Conservation (phyloP, 2,113 vertebrate species). For the Penelope pileata region DNA sequence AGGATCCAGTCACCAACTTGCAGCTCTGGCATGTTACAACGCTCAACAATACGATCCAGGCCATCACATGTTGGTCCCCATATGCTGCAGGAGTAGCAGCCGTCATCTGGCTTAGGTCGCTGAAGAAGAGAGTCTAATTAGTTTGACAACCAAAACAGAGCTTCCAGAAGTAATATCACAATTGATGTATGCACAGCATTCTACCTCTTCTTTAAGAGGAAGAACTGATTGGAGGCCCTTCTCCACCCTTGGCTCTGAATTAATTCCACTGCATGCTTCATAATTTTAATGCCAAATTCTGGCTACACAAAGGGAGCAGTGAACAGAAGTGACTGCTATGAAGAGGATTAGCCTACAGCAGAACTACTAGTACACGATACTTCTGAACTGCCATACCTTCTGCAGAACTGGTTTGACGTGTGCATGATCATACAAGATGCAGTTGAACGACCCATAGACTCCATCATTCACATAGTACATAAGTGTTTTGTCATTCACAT, state of each 20-base stretch:
- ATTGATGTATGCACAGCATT: neutral
- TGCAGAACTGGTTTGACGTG: constrained; percentile 89
- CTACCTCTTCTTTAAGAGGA: neutral
- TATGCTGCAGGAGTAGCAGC: constrained; percentile 89
- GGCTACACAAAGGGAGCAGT: neutral
- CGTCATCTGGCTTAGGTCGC: constrained; percentile 93
- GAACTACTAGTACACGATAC: rapidly evolving
- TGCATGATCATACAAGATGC: constrained; percentile 94
- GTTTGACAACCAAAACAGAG: neutral
- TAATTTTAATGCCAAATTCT: neutral
- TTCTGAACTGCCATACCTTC: constrained; percentile 78
- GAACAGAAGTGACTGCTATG: neutral
- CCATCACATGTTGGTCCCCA: constrained; percentile 98
- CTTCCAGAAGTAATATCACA: neutral
- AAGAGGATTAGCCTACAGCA: neutral
- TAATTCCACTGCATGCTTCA: neutral
- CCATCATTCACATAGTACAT: constrained; percentile 99
- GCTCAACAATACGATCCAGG: constrained; percentile 93
- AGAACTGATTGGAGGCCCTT: neutral
- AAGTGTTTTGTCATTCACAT: constrained; percentile 83
- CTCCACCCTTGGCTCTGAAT: neutral
- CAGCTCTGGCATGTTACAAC: constrained; percentile 88
- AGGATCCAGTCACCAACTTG: constrained; percentile 96
- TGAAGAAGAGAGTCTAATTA: constrained; percentile 35
- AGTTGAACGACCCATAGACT: constrained; percentile 98